Conservation (phyloP, 2,113 vertebrate species). For the Brachypteracias leptosomus region DNA sequence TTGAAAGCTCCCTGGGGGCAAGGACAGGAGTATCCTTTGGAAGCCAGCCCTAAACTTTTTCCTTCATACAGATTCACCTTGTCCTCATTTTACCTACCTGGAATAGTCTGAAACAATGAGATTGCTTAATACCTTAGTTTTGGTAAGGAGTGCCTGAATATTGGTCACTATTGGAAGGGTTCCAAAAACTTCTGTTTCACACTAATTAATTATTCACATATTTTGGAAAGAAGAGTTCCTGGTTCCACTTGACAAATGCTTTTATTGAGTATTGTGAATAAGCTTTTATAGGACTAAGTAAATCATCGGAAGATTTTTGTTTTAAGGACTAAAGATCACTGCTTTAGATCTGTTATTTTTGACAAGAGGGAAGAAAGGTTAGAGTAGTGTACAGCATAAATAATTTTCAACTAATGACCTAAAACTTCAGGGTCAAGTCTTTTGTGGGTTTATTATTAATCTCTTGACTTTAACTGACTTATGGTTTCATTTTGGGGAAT, state of each 20-base stretch:
- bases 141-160: background rate
- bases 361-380: slow-evolving; percentile 19
- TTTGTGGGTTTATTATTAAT: slow-evolving; percentile 22
- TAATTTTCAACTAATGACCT: slow-evolving; percentile 47
- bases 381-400: background rate
- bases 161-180: background rate
- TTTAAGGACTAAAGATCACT: background rate
- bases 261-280: background rate
- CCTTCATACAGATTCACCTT: background rate
- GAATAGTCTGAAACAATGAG: background rate
- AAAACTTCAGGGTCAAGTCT: slow-evolving; percentile 29
- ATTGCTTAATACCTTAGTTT: background rate
- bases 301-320: background rate
- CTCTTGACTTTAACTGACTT: background rate
- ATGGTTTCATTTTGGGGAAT: background rate
- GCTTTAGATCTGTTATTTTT: background rate
- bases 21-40: background rate
- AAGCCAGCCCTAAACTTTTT: background rate
- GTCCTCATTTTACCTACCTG: background rate
- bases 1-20: background rate
- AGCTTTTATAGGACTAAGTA: background rate
- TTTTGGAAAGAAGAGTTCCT: background rate
- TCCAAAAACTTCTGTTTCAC: background rate
- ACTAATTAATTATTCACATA: background rate
- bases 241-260: background rate